Conservation (phyloP, 2,797 vertebrate genomes). For the Poecile montanus region DNA sequence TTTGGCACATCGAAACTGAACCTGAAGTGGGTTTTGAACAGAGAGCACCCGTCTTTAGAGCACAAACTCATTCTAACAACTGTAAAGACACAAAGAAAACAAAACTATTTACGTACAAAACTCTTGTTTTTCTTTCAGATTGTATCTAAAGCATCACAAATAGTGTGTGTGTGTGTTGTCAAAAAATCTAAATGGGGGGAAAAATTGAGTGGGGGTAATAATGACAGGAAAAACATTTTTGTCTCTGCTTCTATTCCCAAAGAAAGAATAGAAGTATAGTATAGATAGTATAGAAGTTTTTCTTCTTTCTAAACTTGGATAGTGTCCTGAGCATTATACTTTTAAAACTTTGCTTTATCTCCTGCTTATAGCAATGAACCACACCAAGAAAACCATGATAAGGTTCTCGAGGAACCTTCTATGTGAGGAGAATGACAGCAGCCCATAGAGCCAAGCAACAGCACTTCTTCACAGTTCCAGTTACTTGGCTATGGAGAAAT, state of each 20-base stretch:
- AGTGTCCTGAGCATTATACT: not conserved
- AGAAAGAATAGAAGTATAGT: not conserved
- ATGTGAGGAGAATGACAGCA: not conserved
- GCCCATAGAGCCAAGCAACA: not conserved
- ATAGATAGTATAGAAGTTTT: not conserved
- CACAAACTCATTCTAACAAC: not conserved
- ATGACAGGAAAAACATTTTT: not conserved
- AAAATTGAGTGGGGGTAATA: not conserved
- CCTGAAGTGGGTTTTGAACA: not conserved
- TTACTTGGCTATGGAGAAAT: not conserved
- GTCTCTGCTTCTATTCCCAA: not conserved
- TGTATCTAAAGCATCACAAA: not conserved
- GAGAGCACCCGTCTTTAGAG: not conserved
- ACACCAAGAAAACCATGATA: not conserved
- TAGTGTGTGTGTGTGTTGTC: accelerated
- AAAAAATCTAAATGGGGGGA: not conserved
- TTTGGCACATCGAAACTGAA: not conserved
- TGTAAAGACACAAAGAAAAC: not conserved
- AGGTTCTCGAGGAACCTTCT: not conserved
- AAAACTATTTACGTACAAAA: not conserved
- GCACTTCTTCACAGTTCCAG: not conserved
- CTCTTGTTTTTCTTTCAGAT: not conserved
- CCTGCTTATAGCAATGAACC: not conserved
- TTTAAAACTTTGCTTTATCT: not conserved
- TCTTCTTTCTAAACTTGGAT: not conserved